Evolutionary conservation across 2,888 invertebrate species (phyloP).

Genomic region (Calliopum simillimum): DNA sequence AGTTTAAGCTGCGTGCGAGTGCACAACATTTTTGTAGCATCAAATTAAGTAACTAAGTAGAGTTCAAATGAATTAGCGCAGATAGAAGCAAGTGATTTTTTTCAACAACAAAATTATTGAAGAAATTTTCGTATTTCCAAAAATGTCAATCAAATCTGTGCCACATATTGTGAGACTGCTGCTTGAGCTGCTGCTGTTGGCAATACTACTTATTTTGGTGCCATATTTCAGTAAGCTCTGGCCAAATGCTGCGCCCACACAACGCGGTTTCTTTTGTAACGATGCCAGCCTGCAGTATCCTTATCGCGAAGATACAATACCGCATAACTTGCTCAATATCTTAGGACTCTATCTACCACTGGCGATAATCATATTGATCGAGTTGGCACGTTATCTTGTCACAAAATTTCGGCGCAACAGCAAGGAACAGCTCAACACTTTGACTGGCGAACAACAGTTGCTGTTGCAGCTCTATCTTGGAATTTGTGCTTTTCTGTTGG

Average conservation of each 20-base stretch:
- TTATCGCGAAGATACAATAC: conserved; percentile 48
- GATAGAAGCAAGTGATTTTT: too few relatives aligned
- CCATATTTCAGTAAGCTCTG: neutral
- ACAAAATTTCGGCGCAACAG: too few relatives aligned
- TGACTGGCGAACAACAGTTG: neutral
- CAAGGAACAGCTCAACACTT: too few relatives aligned
- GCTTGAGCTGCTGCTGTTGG: conserved; percentile 2
- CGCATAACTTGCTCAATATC: conserved; percentile 40
- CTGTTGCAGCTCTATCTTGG: conserved; percentile 43
- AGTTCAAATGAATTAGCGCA: too few relatives aligned
- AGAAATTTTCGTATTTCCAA: too few relatives aligned
- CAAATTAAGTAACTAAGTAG: too few relatives aligned
- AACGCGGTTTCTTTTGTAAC: conserved; percentile 56
- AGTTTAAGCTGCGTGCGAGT: too few relatives aligned
- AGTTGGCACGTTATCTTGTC: conserved; percentile 38
- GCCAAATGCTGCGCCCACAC: conserved; percentile 30
- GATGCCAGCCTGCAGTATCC: conserved; percentile 56
- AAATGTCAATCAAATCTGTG: neutral
- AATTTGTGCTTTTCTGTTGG: conserved; percentile 50
- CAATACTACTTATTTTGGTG: neutral
- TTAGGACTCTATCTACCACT: conserved; percentile 48
- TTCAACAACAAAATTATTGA: too few relatives aligned
- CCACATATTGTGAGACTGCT: conserved; percentile 1
- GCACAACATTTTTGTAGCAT: too few relatives aligned
- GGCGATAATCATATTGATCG: conserved; percentile 41